These are phyloP conservation scores for Tarsius wallacei DNA, from an alignment of 2,797 vertebrate species.

Conservation along the genomic window DNA sequence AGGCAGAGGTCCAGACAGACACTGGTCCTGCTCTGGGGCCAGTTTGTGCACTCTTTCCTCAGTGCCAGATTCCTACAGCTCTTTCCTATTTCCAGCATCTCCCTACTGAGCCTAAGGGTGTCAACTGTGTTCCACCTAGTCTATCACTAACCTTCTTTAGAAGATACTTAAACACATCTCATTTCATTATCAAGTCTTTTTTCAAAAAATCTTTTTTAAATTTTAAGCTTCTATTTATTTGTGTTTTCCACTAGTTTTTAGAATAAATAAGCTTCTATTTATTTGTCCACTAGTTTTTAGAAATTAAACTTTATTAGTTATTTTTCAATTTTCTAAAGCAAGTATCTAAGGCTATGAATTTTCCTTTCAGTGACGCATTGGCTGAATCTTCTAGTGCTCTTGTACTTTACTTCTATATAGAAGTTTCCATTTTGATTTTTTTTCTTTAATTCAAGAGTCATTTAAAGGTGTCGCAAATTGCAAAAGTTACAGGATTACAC, in stretches of 20 bases:
- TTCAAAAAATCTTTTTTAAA: not conserved
- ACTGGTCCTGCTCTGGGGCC: not conserved
- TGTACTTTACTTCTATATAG: not conserved
- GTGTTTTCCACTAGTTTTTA: not conserved
- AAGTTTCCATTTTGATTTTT: not conserved
- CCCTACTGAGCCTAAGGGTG: rapidly evolving
- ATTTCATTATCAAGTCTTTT: not conserved
- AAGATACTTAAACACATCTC: not conserved
- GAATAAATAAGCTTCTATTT: not conserved
- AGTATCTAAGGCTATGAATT: not conserved
- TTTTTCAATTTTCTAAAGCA: not conserved
- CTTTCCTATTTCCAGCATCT: not conserved
- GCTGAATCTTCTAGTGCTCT: not conserved
- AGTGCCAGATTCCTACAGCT: too few relatives aligned
- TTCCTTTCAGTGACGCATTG: not conserved
- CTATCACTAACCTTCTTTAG: too few relatives aligned
- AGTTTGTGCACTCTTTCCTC: rapidly evolving
- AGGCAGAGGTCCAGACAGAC: not conserved
- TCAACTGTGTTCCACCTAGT: rapidly evolving
- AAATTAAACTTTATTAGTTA: not conserved
- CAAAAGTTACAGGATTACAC: not conserved
- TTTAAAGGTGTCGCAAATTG: not conserved
- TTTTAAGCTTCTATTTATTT: not conserved
- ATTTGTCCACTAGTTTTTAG: not conserved
- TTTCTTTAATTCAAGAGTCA: not conserved